These are phyloP conservation scores for Hycleus phaleratus DNA, from an alignment of 1,140 invertebrate genomes.

Conservation along the genomic window DNA sequence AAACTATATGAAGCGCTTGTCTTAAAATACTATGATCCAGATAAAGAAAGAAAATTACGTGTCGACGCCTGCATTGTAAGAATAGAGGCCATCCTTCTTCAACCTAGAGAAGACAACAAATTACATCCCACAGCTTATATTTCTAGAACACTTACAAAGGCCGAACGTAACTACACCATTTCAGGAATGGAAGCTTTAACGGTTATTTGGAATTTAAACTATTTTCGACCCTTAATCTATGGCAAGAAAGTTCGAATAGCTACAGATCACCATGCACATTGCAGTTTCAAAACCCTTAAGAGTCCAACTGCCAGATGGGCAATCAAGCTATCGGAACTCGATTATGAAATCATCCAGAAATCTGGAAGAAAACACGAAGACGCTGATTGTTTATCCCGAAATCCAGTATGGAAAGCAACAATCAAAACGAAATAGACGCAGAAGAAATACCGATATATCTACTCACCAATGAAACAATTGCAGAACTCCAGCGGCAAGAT, in stretches of 20 bases:
- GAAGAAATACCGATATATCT: conserved; percentile 2
- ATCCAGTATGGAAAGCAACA: conserved; percentile 4
- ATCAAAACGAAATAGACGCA: neutral
- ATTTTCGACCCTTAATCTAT: neutral
- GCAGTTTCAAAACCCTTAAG: conserved; percentile 40
- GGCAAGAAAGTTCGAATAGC: conserved; percentile 17
- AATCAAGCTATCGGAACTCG: conserved; percentile 23
- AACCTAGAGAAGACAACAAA: too few species aligned
- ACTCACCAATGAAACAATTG: neutral
- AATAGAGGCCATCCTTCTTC: too few species aligned
- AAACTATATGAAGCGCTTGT: too few species aligned
- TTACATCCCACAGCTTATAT: too few species aligned
- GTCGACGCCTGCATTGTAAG: too few species aligned
- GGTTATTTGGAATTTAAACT: neutral
- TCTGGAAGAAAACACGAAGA: conserved; percentile 26
- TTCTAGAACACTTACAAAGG: neutral
- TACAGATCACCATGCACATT: conserved; percentile 41
- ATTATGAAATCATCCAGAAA: conserved; percentile 26
- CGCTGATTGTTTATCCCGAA: conserved; percentile 30
- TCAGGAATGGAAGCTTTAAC: neutral
- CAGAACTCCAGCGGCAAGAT: neutral
- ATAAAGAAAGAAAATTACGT: too few species aligned
- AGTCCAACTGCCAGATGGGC: conserved; percentile 33
- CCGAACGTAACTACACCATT: neutral
- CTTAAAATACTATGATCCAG: too few species aligned